A percentile compares a stretch with the other conserved stretches of the same genome.
These are phyloP conservation scores for Ifrita kowaldi DNA, from an alignment of 2,113 vertebrate species.

Conservation along the genomic window DNA sequence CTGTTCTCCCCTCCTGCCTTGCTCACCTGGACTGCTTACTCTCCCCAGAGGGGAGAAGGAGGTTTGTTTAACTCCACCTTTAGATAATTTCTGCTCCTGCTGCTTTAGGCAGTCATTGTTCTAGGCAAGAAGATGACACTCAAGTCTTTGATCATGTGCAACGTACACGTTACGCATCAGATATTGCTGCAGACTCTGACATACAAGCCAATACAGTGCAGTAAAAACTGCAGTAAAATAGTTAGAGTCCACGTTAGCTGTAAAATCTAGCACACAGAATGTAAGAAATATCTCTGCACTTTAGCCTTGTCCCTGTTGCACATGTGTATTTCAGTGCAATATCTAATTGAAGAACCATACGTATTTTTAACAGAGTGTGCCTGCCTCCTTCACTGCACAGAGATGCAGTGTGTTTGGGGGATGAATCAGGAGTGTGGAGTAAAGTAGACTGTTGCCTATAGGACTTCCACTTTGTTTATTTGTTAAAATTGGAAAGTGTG, in stretches of 20 bases:
- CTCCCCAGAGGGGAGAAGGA: conserved; percentile 35
- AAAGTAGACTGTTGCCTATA: neutral
- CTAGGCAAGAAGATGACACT: conserved; percentile 22
- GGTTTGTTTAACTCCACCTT: conserved; percentile 51
- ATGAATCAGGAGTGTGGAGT: neutral
- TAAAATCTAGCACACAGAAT: neutral
- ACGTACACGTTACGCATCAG: conserved; percentile 51
- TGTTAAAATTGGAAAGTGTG: neutral
- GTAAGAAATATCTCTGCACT: neutral
- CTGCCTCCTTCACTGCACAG: neutral
- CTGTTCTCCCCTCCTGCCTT: conserved; percentile 38
- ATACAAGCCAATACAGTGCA: neutral
- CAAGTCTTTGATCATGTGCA: conserved; percentile 39
- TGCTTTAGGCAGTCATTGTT: conserved; percentile 65
- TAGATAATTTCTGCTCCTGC: conserved; percentile 56
- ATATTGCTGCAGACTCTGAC: conserved; percentile 64
- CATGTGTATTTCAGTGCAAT: neutral
- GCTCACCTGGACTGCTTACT: conserved; percentile 52
- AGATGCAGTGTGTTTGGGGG: neutral
- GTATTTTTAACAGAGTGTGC: neutral
- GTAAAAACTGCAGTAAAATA: neutral
- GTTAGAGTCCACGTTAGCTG: neutral
- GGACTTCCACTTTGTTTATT: neutral
- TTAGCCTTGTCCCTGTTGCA: neutral
- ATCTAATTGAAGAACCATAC: neutral